Evolutionary conservation across 2,888 invertebrate genomes (phyloP).

Genomic region (Ormyrus pomaceus): DNA sequence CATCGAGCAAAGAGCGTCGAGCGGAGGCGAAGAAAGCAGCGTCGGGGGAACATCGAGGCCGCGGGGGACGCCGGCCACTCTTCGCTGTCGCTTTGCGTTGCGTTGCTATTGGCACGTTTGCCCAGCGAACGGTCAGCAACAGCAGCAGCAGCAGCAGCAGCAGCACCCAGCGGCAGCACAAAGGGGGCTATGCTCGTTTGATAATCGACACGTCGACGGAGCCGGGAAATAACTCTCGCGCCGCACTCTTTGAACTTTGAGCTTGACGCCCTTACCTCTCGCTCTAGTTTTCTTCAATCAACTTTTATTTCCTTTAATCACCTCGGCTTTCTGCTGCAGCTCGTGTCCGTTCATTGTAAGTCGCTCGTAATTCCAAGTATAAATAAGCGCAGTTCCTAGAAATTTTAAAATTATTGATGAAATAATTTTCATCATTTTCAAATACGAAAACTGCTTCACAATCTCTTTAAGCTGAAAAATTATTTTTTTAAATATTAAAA

Average conservation of each 20-base stretch:
- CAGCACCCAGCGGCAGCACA: no score
- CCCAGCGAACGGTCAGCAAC: slow-evolving; percentile 36
- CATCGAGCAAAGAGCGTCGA: no score
- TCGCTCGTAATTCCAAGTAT: no score
- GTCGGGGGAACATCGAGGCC: background rate
- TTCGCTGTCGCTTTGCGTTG: background rate
- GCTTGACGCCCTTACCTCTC: background rate
- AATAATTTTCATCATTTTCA: no score
- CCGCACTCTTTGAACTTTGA: slow-evolving; percentile 7
- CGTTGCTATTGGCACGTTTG: slow-evolving; percentile 43
- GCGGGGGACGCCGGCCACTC: background rate
- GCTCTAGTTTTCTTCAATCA: no score
- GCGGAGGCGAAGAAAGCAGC: no score
- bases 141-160: slow-evolving; percentile 2
- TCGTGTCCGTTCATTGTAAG: background rate
- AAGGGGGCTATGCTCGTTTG: background rate
- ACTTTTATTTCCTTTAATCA: no score
- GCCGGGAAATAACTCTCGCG: background rate
- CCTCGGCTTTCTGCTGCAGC: background rate
- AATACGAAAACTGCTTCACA: no score
- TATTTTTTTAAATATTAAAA: no score
- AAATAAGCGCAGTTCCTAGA: no score
- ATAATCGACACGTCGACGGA: slow-evolving; percentile 23
- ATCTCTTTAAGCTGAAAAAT: no score
- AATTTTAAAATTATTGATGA: no score